Base-by-base conservation (phyloP, 2,888 invertebrate species). In the Apamea epomidion region DNA sequence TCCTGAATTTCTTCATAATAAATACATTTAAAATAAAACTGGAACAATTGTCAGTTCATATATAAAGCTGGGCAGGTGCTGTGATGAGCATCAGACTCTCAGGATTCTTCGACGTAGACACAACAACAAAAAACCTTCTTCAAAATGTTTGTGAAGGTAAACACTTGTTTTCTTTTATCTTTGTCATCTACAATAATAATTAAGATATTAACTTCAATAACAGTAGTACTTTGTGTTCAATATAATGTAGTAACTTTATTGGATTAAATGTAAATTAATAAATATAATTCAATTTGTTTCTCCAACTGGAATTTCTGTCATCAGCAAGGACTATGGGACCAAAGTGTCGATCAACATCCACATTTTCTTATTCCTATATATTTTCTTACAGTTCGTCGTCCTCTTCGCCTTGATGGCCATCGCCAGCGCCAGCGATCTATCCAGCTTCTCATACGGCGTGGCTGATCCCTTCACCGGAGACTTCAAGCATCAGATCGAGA, bases 401-500 rank as follows among this genome's bases (percentile, higher is more conserved):
- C 79, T 95, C 84, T 86, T 94, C 78, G 93, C 94, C 87, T 87
- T 94, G 71, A 91, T 92, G 88, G 94, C 93, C 70, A 89, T 88
- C 79, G 94, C 92, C 58, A 88, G 91, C 81, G 93, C 93, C 76
- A 89, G 91, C 62, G 94, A 94, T 83, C 80, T 91, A 75, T 93
- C 96, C 91, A 94, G 95, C 90, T 97, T 96, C 94, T 94, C 96
- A 1, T 97, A 97, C 90, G 96, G 95, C 76, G 96, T 97, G 64
- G 96, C 97, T 75, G 97, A 97, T 88, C 94, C 95, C 81, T 91
- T 95, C 91, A 97, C 97, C 69, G 97, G 97, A 2, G 97, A 97
- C 93, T 94, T 93, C 91, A 97, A 97, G 91, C 95, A 94, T 92
- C 97, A 97, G 92, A 90, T 93, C 4, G 97, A 94, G 88, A 89